Conservation (phyloP, 2,113 vertebrate species). For the Aythya baeri region DNA sequence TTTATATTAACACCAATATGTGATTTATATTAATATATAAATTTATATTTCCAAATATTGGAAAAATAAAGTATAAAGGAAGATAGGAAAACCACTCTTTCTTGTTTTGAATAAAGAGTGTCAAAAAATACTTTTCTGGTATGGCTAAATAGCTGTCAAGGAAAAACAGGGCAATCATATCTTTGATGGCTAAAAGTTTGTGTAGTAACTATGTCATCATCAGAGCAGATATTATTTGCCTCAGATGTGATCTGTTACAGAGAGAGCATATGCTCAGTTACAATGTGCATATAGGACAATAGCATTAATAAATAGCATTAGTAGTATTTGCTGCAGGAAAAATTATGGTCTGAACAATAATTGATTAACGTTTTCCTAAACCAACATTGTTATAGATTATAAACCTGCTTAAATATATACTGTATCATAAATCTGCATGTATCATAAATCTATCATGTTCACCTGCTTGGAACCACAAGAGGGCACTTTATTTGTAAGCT, state of each 20-base stretch:
- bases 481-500: constrained; percentile 62
- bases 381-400: not conserved
- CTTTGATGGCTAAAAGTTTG: not conserved
- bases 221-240: fast-evolving
- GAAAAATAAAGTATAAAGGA: not conserved
- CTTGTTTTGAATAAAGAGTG: not conserved
- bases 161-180: not conserved
- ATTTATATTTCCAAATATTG: not conserved
- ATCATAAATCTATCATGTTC: not conserved
- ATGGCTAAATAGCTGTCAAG: not conserved
- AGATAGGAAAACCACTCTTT: not conserved
- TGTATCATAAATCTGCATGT: not conserved
- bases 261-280: not conserved
- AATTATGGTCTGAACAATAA: not conserved
- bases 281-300: not conserved
- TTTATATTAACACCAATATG: too few species aligned
- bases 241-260: not conserved
- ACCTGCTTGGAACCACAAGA: constrained; percentile 68
- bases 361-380: not conserved
- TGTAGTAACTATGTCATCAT: not conserved
- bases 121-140: fast-evolving
- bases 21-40: too few species aligned
- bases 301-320: not conserved
- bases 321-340: not conserved
- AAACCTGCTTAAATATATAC: not conserved